Evolutionary conservation across 1,140 invertebrate genomes (phyloP).

Genomic region (Drosophila prosaltans): DNA sequence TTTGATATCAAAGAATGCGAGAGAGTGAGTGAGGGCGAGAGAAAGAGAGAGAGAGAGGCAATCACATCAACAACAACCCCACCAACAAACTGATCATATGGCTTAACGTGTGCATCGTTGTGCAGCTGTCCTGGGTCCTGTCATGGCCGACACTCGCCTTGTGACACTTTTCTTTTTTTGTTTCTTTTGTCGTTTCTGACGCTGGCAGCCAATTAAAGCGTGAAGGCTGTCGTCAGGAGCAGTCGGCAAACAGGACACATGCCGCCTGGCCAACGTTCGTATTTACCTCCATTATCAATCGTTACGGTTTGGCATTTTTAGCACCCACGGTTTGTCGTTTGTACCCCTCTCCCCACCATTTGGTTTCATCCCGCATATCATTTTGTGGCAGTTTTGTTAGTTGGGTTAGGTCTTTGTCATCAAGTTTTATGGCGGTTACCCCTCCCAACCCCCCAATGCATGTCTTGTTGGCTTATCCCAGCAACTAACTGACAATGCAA

Average conservation of each 20-base stretch:
- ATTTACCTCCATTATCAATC: constrained; percentile 68
- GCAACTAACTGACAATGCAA: constrained; percentile 39
- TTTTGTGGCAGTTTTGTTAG: constrained; percentile 28
- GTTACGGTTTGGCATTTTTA: constrained; percentile 72
- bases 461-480: constrained; percentile 1
- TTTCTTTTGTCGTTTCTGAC: constrained; percentile 43
- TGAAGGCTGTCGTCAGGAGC: constrained; percentile 72
- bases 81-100: constrained; percentile 25
- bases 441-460: constrained; percentile 3
- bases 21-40: constrained; percentile 21
- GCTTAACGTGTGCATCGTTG: not conserved
- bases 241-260: constrained; percentile 56
- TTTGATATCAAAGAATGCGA: constrained; percentile 54
- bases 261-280: constrained; percentile 42
- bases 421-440: constrained; percentile 65
- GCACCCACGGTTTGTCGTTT: constrained; percentile 63
- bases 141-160: constrained; percentile 52
- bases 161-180: constrained; percentile 70
- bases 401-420: constrained; percentile 74
- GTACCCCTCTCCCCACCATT: constrained; percentile 37
- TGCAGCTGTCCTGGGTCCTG: constrained; percentile 59
- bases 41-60: no score
- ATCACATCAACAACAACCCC: constrained; percentile 27
- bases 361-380: not conserved
- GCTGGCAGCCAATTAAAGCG: constrained; percentile 81